Conservation (phyloP, 2,888 invertebrate species). For the Linyphia triangularis region DNA sequence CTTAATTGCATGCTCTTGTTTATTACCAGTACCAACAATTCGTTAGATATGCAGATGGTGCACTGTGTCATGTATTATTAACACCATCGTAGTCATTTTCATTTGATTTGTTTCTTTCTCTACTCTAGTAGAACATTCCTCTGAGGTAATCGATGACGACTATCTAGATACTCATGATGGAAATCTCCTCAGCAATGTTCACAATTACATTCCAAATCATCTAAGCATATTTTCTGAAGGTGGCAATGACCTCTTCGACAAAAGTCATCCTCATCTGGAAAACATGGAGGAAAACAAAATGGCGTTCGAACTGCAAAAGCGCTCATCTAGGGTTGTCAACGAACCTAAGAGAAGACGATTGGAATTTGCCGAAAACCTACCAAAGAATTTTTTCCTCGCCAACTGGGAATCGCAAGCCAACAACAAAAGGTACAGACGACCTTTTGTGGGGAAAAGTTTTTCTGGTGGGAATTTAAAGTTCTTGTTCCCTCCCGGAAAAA, state of each 20-base stretch:
- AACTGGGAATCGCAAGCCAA: slow-evolving; percentile 21
- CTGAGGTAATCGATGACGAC: slow-evolving; percentile 19
- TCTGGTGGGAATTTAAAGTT: slow-evolving; percentile 20
- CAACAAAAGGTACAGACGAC: slow-evolving; percentile 35
- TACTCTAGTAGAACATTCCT: not conserved
- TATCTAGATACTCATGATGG: slow-evolving; percentile 12
- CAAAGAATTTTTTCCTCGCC: slow-evolving; percentile 10
- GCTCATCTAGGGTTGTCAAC: slow-evolving; percentile 19
- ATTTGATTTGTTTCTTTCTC: not conserved
- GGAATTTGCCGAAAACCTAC: not conserved
- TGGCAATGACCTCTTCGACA: not conserved
- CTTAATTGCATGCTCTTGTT: too few relatives aligned
- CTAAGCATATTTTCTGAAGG: slow-evolving; percentile 7
- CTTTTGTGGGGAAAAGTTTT: slow-evolving; percentile 30
- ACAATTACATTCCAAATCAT: not conserved
- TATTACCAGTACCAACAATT: too few relatives aligned
- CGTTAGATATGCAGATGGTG: too few relatives aligned
- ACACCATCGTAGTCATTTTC: too few relatives aligned
- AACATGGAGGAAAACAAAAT: slow-evolving; percentile 28
- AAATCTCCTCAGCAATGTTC: not conserved
- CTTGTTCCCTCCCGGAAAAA: slow-evolving; percentile 37
- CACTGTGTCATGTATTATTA: too few relatives aligned
- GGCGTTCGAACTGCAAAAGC: slow-evolving; percentile 50
- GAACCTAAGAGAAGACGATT: slow-evolving; percentile 10
- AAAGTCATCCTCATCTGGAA: not conserved